Evolutionary conservation across 2,888 invertebrate species (phyloP).

Genomic region (Hyles lineata): DNA sequence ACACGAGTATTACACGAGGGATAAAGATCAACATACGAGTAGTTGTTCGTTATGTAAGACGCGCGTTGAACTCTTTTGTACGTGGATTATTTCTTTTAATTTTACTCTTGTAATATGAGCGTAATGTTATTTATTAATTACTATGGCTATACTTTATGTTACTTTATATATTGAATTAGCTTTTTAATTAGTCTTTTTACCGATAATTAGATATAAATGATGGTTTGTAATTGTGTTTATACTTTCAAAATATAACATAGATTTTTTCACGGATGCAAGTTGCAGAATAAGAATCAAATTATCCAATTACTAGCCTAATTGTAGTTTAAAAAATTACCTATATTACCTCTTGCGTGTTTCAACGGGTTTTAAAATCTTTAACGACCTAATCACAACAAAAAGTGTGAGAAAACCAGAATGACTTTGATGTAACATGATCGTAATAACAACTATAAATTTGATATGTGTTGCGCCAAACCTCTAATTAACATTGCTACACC

Average conservation of each 20-base stretch:
- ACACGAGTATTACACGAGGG: background rate
- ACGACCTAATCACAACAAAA: background rate
- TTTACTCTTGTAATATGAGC: background rate
- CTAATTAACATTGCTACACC: background rate
- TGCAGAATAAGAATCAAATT: too few species aligned
- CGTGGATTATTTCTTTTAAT: conserved; percentile 34
- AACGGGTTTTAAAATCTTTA: conserved; percentile 10
- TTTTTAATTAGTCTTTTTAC: background rate
- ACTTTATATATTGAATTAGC: background rate
- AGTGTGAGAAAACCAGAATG: conserved; percentile 3
- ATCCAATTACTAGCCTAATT: background rate
- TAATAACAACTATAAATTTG: conserved; percentile 5
- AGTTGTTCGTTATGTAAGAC: conserved; percentile 38
- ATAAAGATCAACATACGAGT: conserved; percentile 34
- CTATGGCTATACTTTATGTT: background rate
- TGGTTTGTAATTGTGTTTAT: background rate
- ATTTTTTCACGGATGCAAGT: too few species aligned
- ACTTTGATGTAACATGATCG: conserved; percentile 7
- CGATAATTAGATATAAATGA: background rate
- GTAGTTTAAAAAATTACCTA: background rate
- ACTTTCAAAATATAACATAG: background rate
- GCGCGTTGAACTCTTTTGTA: conserved; percentile 68
- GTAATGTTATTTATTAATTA: background rate
- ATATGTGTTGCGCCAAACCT: conserved; percentile 13
- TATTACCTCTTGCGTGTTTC: background rate